Percentiles rank a stretch among this genome's conserved stretches.
Evolutionary conservation across 2,113 vertebrate genomes (phyloP).

Genomic region (Siniperca knerii): DNA sequence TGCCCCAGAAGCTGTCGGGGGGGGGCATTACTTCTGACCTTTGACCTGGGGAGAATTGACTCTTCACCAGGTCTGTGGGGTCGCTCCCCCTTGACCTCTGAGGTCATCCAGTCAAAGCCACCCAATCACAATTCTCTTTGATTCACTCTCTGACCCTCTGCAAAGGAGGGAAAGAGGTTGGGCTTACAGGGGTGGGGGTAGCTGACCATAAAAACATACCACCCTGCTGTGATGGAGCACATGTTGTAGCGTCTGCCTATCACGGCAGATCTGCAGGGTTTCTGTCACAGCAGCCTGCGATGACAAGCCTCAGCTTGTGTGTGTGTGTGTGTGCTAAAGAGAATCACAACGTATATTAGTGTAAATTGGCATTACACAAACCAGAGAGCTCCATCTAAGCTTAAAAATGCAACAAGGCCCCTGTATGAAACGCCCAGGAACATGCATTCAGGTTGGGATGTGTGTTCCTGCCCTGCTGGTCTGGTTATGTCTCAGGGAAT

Average conservation of each 20-base stretch:
- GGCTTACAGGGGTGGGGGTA: constrained; percentile 34
- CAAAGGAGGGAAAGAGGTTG: constrained; percentile 34
- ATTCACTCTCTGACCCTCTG: constrained; percentile 59
- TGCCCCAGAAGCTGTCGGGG: constrained; percentile 42
- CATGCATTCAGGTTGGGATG: constrained; percentile 16
- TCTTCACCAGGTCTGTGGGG: constrained; percentile 81
- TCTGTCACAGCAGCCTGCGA: constrained; percentile 45
- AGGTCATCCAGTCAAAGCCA: constrained; percentile 76
- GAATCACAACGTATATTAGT: constrained; percentile 1
- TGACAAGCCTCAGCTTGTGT: constrained; percentile 38
- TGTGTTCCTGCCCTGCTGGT: constrained; percentile 46
- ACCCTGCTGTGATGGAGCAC: constrained; percentile 77
- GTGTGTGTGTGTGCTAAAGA: constrained; percentile 15
- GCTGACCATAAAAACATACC: constrained; percentile 71
- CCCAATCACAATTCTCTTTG: constrained; percentile 75
- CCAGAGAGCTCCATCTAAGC: constrained; percentile 15
- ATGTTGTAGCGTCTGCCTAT: constrained; percentile 71
- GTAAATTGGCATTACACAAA: constrained; percentile 32
- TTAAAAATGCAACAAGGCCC: constrained; percentile 8
- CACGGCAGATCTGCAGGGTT: constrained; percentile 63
- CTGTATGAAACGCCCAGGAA: constrained; percentile 5
- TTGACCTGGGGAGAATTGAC: constrained; percentile 82
- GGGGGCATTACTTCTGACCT: constrained; percentile 67
- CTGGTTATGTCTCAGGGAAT: constrained; percentile 63
- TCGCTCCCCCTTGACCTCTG: constrained; percentile 76